phyloP scores from a whole-genome alignment of 2,797 vertebrate genomes.

The Heliangelus exortis region DNA sequence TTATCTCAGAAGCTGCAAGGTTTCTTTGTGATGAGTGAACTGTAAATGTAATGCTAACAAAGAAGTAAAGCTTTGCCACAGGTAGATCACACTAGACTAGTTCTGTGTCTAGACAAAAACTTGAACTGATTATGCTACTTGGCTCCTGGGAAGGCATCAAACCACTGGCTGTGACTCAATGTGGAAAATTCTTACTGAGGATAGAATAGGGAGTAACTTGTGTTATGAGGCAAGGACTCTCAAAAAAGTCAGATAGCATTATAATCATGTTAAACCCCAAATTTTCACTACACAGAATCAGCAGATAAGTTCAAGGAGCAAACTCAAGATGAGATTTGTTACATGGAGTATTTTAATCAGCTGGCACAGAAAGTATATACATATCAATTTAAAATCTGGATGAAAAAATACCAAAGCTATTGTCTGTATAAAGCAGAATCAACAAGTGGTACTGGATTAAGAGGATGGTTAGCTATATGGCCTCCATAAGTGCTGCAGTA shows the following conservation, averaged over 20 bases:
- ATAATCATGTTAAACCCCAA: background rate
- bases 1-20: background rate
- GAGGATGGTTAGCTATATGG: background rate
- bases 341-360: background rate
- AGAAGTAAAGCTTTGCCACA: background rate
- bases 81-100: background rate
- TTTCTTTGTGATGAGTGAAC: rapidly evolving
- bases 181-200: background rate
- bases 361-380: background rate
- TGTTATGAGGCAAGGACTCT: background rate
- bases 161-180: background rate
- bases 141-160: background rate
- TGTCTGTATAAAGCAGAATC: background rate
- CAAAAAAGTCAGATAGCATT: background rate
- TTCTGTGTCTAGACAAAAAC: background rate
- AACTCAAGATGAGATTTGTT: background rate
- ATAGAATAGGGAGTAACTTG: background rate
- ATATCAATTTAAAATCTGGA: background rate
- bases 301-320: background rate
- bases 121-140: background rate
- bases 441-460: rapidly evolving
- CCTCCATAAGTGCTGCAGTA: background rate
- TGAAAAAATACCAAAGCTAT: background rate
- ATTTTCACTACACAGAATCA: background rate
- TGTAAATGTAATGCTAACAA: background rate